Evolutionary conservation across 2,797 vertebrate genomes (phyloP).

Genomic region (Leptoclinus maculatus): DNA sequence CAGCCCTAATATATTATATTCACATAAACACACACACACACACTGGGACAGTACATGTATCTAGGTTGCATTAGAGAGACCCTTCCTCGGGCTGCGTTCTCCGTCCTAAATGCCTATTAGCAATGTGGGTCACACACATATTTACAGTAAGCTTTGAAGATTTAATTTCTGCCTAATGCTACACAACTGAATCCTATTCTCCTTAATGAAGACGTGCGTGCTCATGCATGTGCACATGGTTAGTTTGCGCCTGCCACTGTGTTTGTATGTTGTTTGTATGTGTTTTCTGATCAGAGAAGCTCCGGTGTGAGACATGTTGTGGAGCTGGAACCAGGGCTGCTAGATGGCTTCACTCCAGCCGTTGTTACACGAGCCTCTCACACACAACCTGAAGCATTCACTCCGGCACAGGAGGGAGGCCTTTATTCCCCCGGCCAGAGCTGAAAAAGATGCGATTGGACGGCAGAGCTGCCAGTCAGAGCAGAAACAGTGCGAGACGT

Average conservation of each 20-base stretch:
- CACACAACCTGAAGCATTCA: constrained; percentile 67
- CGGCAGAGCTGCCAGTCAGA: constrained; percentile 54
- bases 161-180: constrained; percentile 31
- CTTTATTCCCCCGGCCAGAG: constrained; percentile 22
- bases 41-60: constrained; percentile 14
- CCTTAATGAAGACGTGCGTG: not conserved
- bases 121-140: constrained; percentile 51
- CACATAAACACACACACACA: not conserved
- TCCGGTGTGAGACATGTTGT: constrained; percentile 53
- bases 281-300: constrained; percentile 41
- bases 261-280: constrained; percentile 21
- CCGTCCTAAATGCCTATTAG: constrained; percentile 47
- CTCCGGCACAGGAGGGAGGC: constrained; percentile 45
- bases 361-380: constrained; percentile 64
- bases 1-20: not conserved
- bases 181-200: constrained; percentile 14
- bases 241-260: not conserved
- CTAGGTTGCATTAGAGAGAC: constrained; percentile 28
- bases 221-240: not conserved
- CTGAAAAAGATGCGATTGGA: constrained; percentile 59
- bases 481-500: constrained; percentile 44
- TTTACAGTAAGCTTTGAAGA: constrained; percentile 39
- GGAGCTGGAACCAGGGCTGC: constrained; percentile 41
- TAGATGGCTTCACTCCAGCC: constrained; percentile 58
- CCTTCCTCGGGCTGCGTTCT: constrained; percentile 35